Percentiles rank a stretch among this genome's conserved stretches.
These are phyloP conservation scores for Caenorhabditis sp. DNA, from an alignment of 2,888 invertebrate genomes.

Conservation along the genomic window DNA sequence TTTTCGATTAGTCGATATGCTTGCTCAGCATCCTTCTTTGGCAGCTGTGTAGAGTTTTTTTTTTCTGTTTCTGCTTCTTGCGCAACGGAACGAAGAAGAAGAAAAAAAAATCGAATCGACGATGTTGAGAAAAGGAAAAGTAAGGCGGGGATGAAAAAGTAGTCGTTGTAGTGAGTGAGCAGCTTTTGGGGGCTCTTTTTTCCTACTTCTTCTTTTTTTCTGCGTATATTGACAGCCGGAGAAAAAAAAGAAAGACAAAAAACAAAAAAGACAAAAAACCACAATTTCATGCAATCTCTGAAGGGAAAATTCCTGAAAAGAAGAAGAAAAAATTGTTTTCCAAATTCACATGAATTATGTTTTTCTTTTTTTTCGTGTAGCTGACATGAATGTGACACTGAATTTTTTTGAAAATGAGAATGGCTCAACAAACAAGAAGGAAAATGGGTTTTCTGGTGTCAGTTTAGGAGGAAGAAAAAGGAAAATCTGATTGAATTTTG, in stretches of 20 bases:
- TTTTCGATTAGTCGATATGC: constrained; percentile 47
- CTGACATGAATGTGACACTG: background rate
- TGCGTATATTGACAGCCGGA: background rate
- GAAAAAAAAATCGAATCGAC: background rate
- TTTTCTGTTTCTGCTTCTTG: background rate
- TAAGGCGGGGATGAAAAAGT: constrained; percentile 1
- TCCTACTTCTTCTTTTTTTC: background rate
- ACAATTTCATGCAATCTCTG: background rate
- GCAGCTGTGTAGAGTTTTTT: background rate
- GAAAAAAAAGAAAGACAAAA: background rate
- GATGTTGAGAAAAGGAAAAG: background rate
- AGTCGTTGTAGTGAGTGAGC: background rate
- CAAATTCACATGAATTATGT: background rate
- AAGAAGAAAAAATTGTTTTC: background rate
- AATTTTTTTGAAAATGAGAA: background rate
- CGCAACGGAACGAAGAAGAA: background rate
- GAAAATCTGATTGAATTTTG: background rate
- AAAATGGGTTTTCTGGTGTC: background rate
- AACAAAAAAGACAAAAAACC: background rate
- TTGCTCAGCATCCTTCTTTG: constrained; percentile 8
- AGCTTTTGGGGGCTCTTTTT: background rate
- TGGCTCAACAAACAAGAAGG: background rate
- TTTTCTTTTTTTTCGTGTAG: background rate
- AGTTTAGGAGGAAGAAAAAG: background rate
- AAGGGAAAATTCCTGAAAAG: background rate